A percentile compares a stretch with the other conserved stretches of the same genome.
phyloP scores from a whole-genome alignment of 2,888 invertebrate genomes.

The Chymomyza procnemis region DNA sequence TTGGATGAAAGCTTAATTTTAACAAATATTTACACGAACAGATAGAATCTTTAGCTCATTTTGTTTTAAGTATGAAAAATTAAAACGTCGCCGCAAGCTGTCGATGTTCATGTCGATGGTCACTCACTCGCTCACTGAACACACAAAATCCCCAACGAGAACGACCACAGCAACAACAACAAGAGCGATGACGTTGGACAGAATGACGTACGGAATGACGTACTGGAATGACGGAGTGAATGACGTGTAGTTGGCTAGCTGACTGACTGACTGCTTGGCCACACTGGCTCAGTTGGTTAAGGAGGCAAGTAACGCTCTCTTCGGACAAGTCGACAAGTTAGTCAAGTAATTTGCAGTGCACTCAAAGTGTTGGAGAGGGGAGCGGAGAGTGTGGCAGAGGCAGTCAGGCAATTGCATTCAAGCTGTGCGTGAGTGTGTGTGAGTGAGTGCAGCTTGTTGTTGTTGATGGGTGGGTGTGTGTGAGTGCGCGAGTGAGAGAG shows the following conservation, averaged over 20 bases:
- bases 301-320: slow-evolving; percentile 29
- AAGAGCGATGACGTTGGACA: slow-evolving; percentile 46
- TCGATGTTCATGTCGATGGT: slow-evolving; percentile 55
- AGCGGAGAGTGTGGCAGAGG: background rate
- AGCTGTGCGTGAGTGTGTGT: slow-evolving; percentile 37
- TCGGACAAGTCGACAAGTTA: slow-evolving; percentile 45
- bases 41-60: slow-evolving; percentile 64
- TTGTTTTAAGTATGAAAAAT: slow-evolving; percentile 59
- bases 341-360: slow-evolving; percentile 28
- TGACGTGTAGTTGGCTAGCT: background rate
- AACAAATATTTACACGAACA: slow-evolving; percentile 66
- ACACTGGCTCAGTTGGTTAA: background rate
- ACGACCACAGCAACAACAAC: slow-evolving; percentile 3
- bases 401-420: slow-evolving; percentile 29
- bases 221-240: slow-evolving; percentile 39
- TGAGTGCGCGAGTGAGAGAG: slow-evolving; percentile 6
- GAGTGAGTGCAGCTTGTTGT: background rate
- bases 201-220: background rate
- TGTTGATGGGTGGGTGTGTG: background rate
- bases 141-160: background rate
- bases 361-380: too few relatives aligned
- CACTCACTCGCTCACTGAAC: background rate
- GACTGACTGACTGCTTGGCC: slow-evolving; percentile 2
- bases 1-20: slow-evolving; percentile 69
- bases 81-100: slow-evolving; percentile 66